A percentile compares a stretch with the other conserved stretches of the same genome.
Evolutionary conservation across 1,140 invertebrate species (phyloP).

Genomic region (Planococcus citri): DNA sequence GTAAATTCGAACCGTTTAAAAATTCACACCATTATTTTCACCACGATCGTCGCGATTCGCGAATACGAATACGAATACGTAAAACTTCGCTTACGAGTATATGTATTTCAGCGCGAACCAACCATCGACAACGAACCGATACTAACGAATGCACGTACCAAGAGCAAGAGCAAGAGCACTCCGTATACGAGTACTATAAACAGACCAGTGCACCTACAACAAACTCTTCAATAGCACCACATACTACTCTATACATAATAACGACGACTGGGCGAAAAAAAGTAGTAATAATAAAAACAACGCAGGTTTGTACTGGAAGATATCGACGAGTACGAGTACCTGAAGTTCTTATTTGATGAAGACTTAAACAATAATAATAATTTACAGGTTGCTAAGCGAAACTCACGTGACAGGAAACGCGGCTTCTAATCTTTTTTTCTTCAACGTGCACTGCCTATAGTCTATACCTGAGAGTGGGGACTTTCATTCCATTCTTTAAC

Average conservation of each 20-base stretch:
- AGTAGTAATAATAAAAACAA: no score
- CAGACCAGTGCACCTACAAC: no score
- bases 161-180: no score
- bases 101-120: background rate
- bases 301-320: background rate
- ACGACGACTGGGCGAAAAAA: background rate
- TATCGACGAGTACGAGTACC: background rate
- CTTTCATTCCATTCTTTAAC: background rate
- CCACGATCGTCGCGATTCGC: no score
- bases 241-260: background rate
- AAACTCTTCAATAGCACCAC: no score
- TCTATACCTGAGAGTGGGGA: background rate
- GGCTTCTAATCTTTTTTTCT: background rate
- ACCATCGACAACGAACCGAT: background rate
- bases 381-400: conserved; percentile 6
- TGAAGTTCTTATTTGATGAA: background rate
- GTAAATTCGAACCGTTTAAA: background rate
- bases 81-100: no score
- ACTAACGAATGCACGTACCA: background rate
- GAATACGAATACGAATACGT: no score
- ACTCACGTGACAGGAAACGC: conserved; percentile 5
- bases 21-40: background rate
- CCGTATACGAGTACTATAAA: no score
- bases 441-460: no score
- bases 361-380: conserved; percentile 1